phyloP scores from a whole-genome alignment of 2,888 invertebrate genomes.

The Luperina nickerlii region DNA sequence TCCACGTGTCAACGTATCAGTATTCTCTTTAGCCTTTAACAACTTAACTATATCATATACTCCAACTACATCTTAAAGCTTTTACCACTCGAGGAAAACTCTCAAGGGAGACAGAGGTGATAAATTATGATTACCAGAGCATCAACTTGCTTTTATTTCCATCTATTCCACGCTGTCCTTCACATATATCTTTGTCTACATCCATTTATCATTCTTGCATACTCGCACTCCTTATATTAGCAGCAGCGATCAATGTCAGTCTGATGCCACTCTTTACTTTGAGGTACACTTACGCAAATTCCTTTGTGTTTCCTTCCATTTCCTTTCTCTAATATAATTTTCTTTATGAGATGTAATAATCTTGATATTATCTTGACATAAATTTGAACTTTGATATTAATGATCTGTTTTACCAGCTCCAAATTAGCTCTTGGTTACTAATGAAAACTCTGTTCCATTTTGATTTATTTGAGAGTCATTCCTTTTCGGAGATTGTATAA shows the following conservation, averaged over 20 bases:
- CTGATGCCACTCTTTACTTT: conserved; percentile 53
- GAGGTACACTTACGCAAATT: conserved; percentile 33
- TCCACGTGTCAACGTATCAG: neutral
- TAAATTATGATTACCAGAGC: conserved; percentile 66
- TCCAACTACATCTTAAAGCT: conserved; percentile 46
- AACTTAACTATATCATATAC: conserved; percentile 27
- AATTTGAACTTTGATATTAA: neutral
- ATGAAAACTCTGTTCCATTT: neutral
- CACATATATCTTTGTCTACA: conserved; percentile 59
- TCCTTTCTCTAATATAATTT: conserved; percentile 28
- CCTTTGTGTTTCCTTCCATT: conserved; percentile 1
- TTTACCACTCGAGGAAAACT: conserved; percentile 51
- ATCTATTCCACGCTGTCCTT: conserved; percentile 58
- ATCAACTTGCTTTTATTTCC: conserved; percentile 67
- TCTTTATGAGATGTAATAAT: conserved; percentile 9
- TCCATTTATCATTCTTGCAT: conserved; percentile 63
- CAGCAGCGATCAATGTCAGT: conserved; percentile 57
- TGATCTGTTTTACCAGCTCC: neutral
- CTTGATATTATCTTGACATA: neutral
- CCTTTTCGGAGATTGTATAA: neutral
- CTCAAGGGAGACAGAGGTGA: conserved; percentile 51
- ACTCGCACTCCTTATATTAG: conserved; percentile 51
- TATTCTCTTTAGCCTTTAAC: neutral
- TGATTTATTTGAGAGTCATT: neutral
- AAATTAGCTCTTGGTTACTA: neutral